Evolutionary conservation across 2,888 invertebrate species (phyloP).

Genomic region (Rhagonycha fulva): DNA sequence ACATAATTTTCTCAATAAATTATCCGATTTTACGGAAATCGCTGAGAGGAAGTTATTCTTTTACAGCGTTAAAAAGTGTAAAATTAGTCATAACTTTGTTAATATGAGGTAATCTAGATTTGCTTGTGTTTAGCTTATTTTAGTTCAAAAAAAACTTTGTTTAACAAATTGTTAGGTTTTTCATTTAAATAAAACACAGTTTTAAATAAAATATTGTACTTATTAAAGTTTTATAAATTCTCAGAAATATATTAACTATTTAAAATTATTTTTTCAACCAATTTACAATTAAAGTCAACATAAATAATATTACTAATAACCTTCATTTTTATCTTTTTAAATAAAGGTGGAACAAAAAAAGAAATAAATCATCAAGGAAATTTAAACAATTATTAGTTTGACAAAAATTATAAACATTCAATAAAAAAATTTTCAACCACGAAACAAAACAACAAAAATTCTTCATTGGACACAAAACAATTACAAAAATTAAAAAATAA

Average conservation of each 20-base stretch:
- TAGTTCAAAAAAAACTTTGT: too few relatives aligned
- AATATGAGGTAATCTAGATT: too few relatives aligned
- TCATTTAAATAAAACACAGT: not conserved
- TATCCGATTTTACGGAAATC: too few relatives aligned
- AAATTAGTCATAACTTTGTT: too few relatives aligned
- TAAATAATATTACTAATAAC: not conserved
- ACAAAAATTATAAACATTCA: not conserved
- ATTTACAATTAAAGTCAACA: not conserved
- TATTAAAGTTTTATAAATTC: conserved; percentile 1
- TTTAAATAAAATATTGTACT: not conserved
- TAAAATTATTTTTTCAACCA: not conserved
- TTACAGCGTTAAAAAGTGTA: too few relatives aligned
- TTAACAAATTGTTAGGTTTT: too few relatives aligned
- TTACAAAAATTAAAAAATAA: not conserved
- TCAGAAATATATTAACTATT: conserved; percentile 2
- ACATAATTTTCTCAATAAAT: too few relatives aligned
- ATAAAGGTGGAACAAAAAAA: not conserved
- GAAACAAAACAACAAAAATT: not conserved
- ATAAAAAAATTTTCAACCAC: not conserved
- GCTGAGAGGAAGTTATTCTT: too few relatives aligned
- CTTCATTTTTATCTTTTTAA: not conserved
- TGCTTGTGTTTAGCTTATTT: too few relatives aligned
- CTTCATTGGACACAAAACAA: not conserved
- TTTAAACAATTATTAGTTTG: not conserved
- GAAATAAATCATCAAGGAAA: not conserved